Conservation (phyloP, 2,113 vertebrate species). For the Labrus mixtus region DNA sequence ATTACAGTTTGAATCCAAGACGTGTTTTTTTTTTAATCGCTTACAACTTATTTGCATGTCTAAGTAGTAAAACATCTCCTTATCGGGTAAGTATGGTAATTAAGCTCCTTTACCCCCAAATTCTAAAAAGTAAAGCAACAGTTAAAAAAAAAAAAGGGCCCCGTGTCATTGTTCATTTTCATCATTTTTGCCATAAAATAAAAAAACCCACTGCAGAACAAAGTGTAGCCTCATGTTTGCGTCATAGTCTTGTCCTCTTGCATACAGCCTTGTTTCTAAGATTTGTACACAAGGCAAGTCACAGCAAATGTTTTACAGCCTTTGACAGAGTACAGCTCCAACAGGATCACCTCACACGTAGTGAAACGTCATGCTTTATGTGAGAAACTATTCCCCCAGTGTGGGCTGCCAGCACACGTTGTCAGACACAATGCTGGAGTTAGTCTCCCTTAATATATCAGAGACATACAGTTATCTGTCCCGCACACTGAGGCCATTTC, state of each 20-base stretch:
- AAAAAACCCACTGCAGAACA: background rate
- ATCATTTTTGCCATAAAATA: background rate
- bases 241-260: background rate
- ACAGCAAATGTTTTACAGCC: background rate
- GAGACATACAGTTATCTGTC: no score
- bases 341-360: background rate
- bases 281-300: background rate
- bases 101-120: background rate
- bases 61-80: conserved; percentile 4
- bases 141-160: no score
- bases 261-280: background rate
- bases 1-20: no score
- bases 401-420: background rate
- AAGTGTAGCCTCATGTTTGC: background rate
- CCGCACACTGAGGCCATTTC: background rate
- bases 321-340: background rate
- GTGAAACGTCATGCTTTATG: background rate
- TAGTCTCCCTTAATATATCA: background rate
- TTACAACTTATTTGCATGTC: background rate
- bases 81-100: conserved; percentile 59
- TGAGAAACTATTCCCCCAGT: background rate
- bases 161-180: background rate
- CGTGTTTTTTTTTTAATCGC: background rate
- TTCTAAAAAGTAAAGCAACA: no score
- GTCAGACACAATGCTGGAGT: background rate